Percentiles rank a stretch among this genome's conserved stretches.
phyloP scores from a whole-genome alignment of 2,888 invertebrate species.

The Esperia sulphurella region DNA sequence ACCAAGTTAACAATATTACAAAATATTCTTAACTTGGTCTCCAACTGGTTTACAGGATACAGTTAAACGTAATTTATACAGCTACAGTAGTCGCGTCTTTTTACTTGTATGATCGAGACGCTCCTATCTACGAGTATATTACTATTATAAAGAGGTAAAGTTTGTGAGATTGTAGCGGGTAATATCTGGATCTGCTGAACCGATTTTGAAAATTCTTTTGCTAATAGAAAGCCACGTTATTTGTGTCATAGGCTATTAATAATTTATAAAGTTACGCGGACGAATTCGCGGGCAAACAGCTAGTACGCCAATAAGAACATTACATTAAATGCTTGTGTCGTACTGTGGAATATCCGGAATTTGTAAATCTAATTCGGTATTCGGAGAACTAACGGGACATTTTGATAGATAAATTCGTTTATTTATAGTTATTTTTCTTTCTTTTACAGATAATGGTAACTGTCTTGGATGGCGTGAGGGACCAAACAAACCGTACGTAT shows the following conservation, averaged over 20 bases:
- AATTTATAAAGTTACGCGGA: no score
- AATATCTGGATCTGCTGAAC: no score
- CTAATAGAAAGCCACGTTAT: no score
- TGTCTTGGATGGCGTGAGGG: conserved; percentile 95
- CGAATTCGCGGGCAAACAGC: no score
- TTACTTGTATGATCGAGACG: not conserved
- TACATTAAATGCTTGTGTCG: no score
- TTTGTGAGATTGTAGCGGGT: no score
- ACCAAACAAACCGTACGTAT: conserved; percentile 91
- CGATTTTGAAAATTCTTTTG: no score
- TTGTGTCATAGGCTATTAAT: no score
- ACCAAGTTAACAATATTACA: no score
- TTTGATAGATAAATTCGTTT: conserved; percentile 30
- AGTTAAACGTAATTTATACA: conserved; percentile 60
- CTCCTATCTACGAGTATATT: no score
- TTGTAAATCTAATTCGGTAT: conserved; percentile 11
- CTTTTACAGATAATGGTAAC: conserved; percentile 88
- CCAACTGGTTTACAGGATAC: conserved; percentile 54
- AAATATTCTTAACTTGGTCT: conserved; percentile 56
- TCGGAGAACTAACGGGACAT: conserved; percentile 34
- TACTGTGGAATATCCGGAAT: not conserved
- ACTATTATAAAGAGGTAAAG: no score
- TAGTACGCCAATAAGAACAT: no score
- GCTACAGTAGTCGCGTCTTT: conserved; percentile 28
- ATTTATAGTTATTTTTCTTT: conserved; percentile 21